A percentile compares a stretch with the other conserved stretches of the same genome.
Evolutionary conservation across 2,888 invertebrate species (phyloP).

Genomic region (Peribatodes rhomboidaria): DNA sequence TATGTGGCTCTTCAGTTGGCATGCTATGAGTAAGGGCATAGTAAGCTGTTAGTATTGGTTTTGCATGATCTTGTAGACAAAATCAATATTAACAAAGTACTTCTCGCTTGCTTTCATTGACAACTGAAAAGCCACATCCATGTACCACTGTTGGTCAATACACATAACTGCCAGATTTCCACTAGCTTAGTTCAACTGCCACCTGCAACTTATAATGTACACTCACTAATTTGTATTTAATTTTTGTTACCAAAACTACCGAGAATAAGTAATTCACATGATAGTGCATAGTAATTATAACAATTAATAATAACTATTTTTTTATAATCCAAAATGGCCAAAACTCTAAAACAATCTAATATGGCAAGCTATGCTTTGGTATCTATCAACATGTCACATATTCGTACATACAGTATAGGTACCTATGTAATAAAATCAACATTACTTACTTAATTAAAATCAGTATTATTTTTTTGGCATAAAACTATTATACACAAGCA

Average conservation of each 20-base stretch:
- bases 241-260: constrained; percentile 4
- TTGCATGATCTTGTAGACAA: no score
- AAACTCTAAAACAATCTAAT: constrained; percentile 74
- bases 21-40: no score
- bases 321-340: constrained; percentile 59
- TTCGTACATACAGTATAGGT: not conserved
- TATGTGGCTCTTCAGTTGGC: no score
- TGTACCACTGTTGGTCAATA: not conserved
- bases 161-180: constrained; percentile 15
- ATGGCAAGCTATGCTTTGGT: constrained; percentile 86
- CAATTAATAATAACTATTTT: not conserved
- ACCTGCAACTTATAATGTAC: not conserved
- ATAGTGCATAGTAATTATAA: no score
- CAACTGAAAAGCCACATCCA: no score
- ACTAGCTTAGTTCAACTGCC: constrained; percentile 24
- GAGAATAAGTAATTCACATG: not conserved
- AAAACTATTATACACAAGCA: constrained; percentile 37
- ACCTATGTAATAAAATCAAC: constrained; percentile 1
- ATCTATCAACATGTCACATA: constrained; percentile 64
- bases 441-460: constrained; percentile 21
- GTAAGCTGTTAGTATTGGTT: no score
- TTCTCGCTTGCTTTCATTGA: no score
- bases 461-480: constrained; percentile 44
- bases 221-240: not conserved
- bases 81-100: no score